A percentile compares a stretch with the other conserved stretches of the same genome.
Conservation (phyloP, 2,113 vertebrate species). For the Puntigrus tetrazona region DNA sequence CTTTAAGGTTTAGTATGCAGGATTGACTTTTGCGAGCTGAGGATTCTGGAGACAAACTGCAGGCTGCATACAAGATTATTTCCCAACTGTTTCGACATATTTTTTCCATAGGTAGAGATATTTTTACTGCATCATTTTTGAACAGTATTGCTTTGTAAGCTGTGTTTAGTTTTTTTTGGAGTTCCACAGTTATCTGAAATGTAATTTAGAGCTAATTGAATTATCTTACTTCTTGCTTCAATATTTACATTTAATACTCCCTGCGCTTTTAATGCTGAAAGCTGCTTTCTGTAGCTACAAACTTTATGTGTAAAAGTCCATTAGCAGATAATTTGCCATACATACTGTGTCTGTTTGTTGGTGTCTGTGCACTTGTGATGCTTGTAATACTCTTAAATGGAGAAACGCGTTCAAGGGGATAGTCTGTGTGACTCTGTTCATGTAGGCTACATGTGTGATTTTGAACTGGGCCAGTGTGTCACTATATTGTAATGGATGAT, state of each 20-base stretch:
- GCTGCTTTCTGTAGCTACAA: neutral
- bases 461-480: slow-evolving; percentile 45
- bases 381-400: neutral
- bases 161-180: neutral
- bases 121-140: neutral
- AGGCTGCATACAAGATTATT: slow-evolving; percentile 32
- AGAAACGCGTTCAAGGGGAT: neutral
- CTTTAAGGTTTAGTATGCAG: slow-evolving; percentile 42
- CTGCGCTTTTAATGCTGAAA: neutral
- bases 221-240: neutral
- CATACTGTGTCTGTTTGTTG: neutral
- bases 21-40: slow-evolving; percentile 18
- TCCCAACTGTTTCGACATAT: neutral
- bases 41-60: slow-evolving; percentile 12
- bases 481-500: slow-evolving; percentile 38
- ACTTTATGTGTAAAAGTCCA: neutral
- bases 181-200: neutral
- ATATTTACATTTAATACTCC: neutral
- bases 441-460: slow-evolving; percentile 2
- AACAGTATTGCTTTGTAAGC: neutral
- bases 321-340: neutral
- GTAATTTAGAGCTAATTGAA: neutral
- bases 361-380: neutral
- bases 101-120: neutral
- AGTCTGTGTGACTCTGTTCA: slow-evolving; percentile 14